Conservation (phyloP, 1,140 invertebrate genomes). For the Halotydeus destructor region DNA sequence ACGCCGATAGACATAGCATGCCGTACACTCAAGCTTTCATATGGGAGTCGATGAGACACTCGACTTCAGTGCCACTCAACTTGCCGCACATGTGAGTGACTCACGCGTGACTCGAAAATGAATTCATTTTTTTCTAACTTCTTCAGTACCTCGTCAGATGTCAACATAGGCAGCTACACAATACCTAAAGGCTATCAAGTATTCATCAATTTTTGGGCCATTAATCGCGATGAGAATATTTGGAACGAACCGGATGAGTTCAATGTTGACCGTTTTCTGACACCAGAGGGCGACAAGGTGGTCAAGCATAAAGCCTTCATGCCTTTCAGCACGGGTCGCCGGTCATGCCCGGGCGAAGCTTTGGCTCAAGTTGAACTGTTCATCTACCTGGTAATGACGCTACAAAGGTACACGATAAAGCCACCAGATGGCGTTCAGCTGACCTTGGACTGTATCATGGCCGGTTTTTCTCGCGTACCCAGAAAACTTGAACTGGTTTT, state of each 20-base stretch:
- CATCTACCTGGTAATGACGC: conserved; percentile 11
- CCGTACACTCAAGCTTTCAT: conserved; percentile 20
- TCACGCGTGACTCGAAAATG: no score
- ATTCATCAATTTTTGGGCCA: conserved; percentile 39
- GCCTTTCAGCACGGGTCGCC: conserved; percentile 18
- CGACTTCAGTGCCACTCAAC: conserved; percentile 18
- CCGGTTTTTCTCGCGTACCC: no score
- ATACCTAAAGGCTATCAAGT: conserved; percentile 26
- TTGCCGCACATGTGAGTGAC: conserved; percentile 12
- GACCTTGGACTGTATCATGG: conserved; percentile 11
- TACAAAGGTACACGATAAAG: conserved; percentile 15
- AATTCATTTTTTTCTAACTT: no score
- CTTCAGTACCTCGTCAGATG: no score
- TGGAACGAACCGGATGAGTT: conserved; percentile 48
- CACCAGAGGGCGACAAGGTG: conserved; percentile 18
- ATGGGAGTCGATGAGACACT: conserved; percentile 19
- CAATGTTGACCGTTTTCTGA: conserved; percentile 38
- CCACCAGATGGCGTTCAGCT: conserved; percentile 11
- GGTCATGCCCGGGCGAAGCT: conserved; percentile 16
- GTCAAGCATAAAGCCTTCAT: conserved; percentile 17
- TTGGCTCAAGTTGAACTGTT: conserved; percentile 17
- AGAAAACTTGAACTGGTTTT: no score
- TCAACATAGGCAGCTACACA: no score
- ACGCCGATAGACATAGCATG: conserved; percentile 16
- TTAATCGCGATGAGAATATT: conserved; percentile 39